Evolutionary conservation across 2,113 vertebrate species (phyloP).

Genomic region (Plecturocebus donacophilus): DNA sequence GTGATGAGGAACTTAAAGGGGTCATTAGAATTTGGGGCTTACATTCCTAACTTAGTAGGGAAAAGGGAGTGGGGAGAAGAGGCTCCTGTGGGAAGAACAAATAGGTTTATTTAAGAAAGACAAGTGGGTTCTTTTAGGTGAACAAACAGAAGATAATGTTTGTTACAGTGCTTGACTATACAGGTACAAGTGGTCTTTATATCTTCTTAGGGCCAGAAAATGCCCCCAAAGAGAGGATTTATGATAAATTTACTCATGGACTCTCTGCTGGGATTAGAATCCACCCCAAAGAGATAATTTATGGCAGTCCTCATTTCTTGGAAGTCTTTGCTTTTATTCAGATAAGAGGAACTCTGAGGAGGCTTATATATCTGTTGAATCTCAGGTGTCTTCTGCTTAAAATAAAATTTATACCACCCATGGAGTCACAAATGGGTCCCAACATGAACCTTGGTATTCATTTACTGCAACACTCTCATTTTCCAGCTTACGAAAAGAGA

Average conservation of each 20-base stretch:
- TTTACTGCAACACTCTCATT: not conserved
- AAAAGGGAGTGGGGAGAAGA: not conserved
- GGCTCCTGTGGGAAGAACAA: not conserved
- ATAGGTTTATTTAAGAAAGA: not conserved
- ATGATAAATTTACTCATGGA: not conserved
- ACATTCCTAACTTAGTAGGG: not conserved
- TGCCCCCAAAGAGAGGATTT: not conserved
- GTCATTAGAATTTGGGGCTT: not conserved
- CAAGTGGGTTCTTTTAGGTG: not conserved
- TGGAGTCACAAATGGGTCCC: not conserved
- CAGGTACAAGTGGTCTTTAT: not conserved
- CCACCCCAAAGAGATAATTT: not conserved
- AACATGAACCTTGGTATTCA: not conserved
- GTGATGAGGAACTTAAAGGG: not conserved
- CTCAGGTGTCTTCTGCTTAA: not conserved
- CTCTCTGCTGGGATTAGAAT: not conserved
- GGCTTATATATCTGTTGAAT: not conserved
- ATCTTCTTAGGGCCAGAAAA: not conserved
- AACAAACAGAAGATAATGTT: not conserved
- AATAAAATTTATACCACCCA: not conserved
- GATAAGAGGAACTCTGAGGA: not conserved
- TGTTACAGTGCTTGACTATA: not conserved
- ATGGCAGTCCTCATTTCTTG: not conserved
- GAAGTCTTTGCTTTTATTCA: not conserved
- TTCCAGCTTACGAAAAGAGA: not conserved